Evolutionary conservation across 2,797 vertebrate species (phyloP).

Genomic region (Chanos chanos): DNA sequence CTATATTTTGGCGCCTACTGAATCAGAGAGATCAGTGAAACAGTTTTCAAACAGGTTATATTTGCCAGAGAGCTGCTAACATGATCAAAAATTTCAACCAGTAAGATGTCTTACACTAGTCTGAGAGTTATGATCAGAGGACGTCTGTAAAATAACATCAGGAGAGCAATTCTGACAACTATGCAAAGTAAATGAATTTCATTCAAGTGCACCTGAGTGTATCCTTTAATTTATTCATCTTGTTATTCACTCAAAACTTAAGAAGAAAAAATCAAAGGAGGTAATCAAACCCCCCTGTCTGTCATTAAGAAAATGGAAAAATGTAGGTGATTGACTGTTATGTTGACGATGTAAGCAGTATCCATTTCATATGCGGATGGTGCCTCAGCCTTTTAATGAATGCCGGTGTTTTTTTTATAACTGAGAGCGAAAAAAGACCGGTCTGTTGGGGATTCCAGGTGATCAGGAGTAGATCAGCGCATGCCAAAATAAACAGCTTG

Average conservation of each 20-base stretch:
- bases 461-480: slow-evolving; percentile 33
- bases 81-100: too few species aligned
- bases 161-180: too few species aligned
- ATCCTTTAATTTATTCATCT: slow-evolving; percentile 11
- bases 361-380: slow-evolving; percentile 38
- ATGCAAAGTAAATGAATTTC: too few species aligned
- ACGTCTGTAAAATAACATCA: too few species aligned
- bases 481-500: slow-evolving; percentile 40
- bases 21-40: too few species aligned
- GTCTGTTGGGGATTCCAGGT: slow-evolving; percentile 29
- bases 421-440: slow-evolving; percentile 22
- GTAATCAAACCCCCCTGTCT: slow-evolving; percentile 27
- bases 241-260: slow-evolving; percentile 18
- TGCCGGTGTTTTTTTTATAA: slow-evolving; percentile 44
- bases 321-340: slow-evolving; percentile 27
- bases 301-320: slow-evolving; percentile 29
- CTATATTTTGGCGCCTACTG: too few species aligned
- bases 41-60: too few species aligned
- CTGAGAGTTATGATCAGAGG: too few species aligned
- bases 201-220: too few species aligned
- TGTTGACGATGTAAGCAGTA: slow-evolving; percentile 42
- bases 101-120: too few species aligned
- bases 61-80: too few species aligned
- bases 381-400: slow-evolving; percentile 48
- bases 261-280: slow-evolving; percentile 43